Percentiles rank a stretch among this genome's conserved stretches.
These are phyloP conservation scores for Macropodus opercularis DNA, from an alignment of 2,797 vertebrate species.

Conservation along the genomic window DNA sequence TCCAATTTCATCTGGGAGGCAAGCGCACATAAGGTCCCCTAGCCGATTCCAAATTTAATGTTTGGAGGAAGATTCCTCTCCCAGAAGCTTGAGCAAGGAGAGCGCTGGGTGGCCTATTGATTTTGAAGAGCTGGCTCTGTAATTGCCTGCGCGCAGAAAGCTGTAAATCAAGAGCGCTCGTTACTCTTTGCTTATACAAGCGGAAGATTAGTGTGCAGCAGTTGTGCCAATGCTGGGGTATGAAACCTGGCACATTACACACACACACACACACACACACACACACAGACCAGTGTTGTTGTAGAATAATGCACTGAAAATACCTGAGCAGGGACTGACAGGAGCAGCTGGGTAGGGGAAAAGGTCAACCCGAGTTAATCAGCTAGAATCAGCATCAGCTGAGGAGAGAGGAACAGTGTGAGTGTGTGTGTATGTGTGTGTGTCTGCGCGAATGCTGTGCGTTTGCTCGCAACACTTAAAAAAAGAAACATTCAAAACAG, in stretches of 20 bases:
- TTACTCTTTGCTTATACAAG: conserved; percentile 72
- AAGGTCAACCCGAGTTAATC: conserved; percentile 80
- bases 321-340: conserved; percentile 48
- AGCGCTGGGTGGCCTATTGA: conserved; percentile 56
- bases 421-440: conserved; percentile 25
- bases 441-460: not conserved
- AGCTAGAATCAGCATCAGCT: conserved; percentile 76
- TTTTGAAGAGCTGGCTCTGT: conserved; percentile 62
- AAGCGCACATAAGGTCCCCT: conserved; percentile 42
- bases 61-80: conserved; percentile 18
- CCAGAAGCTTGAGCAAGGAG: conserved; percentile 23
- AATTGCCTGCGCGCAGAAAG: conserved; percentile 62
- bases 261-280: conserved; percentile 14
- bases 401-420: conserved; percentile 29
- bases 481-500: conserved; percentile 48
- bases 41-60: conserved; percentile 34
- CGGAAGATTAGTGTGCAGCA: conserved; percentile 61
- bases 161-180: conserved; percentile 66
- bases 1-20: conserved; percentile 52
- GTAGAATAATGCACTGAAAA: conserved; percentile 55
- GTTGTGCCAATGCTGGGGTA: conserved; percentile 47
- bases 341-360: conserved; percentile 71
- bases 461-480: conserved; percentile 7
- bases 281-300: conserved; percentile 32
- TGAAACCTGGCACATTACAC: conserved; percentile 50